A percentile compares a stretch with the other conserved stretches of the same genome.
Conservation (phyloP, 2,888 invertebrate species). For the Drosophila sordidula region DNA sequence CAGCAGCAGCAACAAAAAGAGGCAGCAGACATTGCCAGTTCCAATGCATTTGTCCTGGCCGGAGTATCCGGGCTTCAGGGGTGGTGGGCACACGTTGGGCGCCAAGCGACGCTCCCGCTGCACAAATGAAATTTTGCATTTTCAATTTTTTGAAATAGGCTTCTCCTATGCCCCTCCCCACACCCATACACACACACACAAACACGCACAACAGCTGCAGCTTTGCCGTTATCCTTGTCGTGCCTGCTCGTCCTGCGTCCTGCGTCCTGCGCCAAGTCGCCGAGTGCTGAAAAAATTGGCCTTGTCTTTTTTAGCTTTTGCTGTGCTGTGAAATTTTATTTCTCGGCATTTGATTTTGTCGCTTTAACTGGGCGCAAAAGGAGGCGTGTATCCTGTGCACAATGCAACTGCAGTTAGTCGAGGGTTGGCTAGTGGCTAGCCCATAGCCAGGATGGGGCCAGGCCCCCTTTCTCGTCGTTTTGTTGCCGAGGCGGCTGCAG, state of each 20-base stretch:
- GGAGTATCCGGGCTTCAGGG: constrained; percentile 8
- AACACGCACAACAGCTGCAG: constrained; percentile 14
- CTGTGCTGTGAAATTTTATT: constrained; percentile 70
- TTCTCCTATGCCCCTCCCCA: constrained; percentile 53
- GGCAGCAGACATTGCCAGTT: constrained; percentile 46
- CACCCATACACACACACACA: constrained; percentile 7
- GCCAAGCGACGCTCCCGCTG: constrained; percentile 43
- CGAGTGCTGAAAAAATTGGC: constrained; percentile 55
- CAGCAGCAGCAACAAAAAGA: constrained; percentile 20
- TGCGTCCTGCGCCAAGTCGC: constrained; percentile 27
- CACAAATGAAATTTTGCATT: constrained; percentile 80
- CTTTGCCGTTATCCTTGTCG: constrained; percentile 49
- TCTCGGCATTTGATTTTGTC: constrained; percentile 79
- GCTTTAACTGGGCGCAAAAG: constrained; percentile 54
- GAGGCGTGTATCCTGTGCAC: constrained; percentile 45
- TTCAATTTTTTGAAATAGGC: constrained; percentile 81
- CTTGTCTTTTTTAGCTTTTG: constrained; percentile 59
- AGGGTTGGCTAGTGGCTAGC: constrained; percentile 22
- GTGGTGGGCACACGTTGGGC: constrained; percentile 22
- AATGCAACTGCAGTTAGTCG: constrained; percentile 54
- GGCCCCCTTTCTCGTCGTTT: constrained; percentile 33
- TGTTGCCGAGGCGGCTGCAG: constrained; percentile 56
- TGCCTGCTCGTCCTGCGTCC: constrained; percentile 5
- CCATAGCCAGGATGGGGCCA: not conserved
- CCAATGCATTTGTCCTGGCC: constrained; percentile 55